phyloP scores from a whole-genome alignment of 1,140 invertebrate species.

The Adelges cooleyi region DNA sequence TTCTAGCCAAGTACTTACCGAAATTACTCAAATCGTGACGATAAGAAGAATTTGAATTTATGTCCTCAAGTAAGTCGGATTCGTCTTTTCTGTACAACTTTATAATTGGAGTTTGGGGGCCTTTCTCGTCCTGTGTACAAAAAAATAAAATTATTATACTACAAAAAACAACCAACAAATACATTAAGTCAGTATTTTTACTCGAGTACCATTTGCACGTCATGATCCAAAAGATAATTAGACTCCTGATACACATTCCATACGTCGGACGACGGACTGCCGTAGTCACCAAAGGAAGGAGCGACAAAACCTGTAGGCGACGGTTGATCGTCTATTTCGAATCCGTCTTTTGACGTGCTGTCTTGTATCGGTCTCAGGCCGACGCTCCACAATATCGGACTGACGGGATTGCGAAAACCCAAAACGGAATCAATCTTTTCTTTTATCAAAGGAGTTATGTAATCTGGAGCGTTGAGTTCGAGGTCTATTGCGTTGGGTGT shows the following conservation, averaged over 20 bases:
- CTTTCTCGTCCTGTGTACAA: constrained; percentile 17
- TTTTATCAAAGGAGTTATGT: constrained; percentile 16
- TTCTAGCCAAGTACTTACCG: not conserved
- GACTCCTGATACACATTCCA: constrained; percentile 21
- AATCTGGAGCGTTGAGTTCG: not conserved
- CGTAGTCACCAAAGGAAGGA: constrained; percentile 18
- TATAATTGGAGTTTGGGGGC: constrained; percentile 16
- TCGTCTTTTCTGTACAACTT: constrained; percentile 26
- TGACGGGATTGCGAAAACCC: constrained; percentile 21
- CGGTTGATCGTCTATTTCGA: constrained; percentile 15
- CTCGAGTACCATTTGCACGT: not conserved
- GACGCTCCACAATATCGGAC: constrained; percentile 21
- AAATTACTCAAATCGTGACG: not conserved
- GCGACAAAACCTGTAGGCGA: constrained; percentile 8
- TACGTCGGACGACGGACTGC: constrained; percentile 12
- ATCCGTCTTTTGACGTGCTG: constrained; percentile 7
- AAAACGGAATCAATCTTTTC: constrained; percentile 19
- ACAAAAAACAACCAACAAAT: too few relatives aligned
- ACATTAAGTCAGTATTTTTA: too few relatives aligned
- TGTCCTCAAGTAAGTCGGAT: not conserved
- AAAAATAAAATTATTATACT: too few relatives aligned
- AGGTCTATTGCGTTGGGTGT: constrained; percentile 21
- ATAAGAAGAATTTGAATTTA: constrained; percentile 3
- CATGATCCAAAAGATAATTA: constrained; percentile 6
- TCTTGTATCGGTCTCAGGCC: constrained; percentile 17